Evolutionary conservation across 1,140 invertebrate species (phyloP).

Genomic region (Brachionus sp.): DNA sequence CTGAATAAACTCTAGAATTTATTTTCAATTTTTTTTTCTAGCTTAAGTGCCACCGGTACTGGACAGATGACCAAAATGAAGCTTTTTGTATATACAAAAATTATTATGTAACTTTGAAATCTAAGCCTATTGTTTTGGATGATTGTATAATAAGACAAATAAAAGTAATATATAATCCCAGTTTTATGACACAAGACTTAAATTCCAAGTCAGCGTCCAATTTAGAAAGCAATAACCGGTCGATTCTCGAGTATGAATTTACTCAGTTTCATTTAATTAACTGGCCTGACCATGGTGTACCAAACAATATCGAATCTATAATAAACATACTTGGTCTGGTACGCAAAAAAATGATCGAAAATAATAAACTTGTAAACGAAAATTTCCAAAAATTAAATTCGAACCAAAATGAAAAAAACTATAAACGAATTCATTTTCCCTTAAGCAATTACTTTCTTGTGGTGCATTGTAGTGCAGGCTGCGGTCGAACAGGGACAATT

Average conservation of each 20-base stretch:
- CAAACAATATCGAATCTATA: conserved; percentile 31
- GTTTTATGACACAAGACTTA: neutral
- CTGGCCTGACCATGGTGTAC: conserved; percentile 46
- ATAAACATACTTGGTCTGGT: conserved; percentile 35
- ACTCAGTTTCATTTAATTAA: conserved; percentile 44
- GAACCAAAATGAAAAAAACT: neutral
- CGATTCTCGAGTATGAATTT: conserved; percentile 13
- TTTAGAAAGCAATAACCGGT: neutral
- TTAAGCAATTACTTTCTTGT: neutral
- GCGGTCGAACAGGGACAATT: conserved; percentile 45
- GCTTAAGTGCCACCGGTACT: conserved; percentile 44
- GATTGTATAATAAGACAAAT: conserved; percentile 27
- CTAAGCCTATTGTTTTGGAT: neutral
- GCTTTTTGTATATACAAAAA: conserved; percentile 54
- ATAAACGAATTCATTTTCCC: neutral
- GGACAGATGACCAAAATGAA: conserved; percentile 32
- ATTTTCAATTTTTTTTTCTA: neutral
- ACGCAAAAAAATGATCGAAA: conserved; percentile 35
- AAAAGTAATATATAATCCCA: conserved; percentile 7
- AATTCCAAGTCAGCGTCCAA: neutral
- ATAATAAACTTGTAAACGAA: neutral
- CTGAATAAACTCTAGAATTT: neutral
- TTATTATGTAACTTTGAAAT: conserved; percentile 21
- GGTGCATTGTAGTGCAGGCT: conserved; percentile 41
- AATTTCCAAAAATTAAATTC: neutral